Conservation (phyloP, 2,113 vertebrate species). For the Willisornis vidua region DNA sequence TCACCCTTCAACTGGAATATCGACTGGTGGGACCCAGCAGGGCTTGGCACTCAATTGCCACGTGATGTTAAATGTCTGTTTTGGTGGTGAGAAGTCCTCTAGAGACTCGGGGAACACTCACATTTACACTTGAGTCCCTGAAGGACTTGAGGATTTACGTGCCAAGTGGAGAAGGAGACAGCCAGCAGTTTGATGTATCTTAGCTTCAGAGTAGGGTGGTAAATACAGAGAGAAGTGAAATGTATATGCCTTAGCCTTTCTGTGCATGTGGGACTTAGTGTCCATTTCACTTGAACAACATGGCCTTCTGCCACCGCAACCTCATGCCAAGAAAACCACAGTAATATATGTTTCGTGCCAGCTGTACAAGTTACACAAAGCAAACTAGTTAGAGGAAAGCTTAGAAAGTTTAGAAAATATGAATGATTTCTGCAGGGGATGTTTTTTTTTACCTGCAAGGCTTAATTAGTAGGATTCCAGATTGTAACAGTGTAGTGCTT, state of each 20-base stretch:
- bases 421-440: neutral
- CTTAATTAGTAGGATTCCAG: slow-evolving; percentile 33
- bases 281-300: slow-evolving; percentile 7
- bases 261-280: neutral
- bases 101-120: neutral
- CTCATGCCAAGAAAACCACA: neutral
- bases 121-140: neutral
- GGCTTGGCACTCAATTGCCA: neutral
- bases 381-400: neutral
- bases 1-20: neutral
- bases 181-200: neutral
- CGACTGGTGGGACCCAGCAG: neutral
- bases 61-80: neutral
- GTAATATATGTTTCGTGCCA: neutral
- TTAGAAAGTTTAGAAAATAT: neutral
- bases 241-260: neutral
- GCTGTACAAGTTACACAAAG: neutral
- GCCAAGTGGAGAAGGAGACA: neutral
- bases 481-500: neutral
- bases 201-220: neutral
- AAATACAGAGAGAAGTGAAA: neutral
- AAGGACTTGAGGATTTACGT: neutral
- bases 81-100: neutral
- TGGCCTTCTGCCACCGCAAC: neutral
- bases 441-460: neutral